phyloP scores from a whole-genome alignment of 1,140 invertebrate species.

The Achroia grisella region DNA sequence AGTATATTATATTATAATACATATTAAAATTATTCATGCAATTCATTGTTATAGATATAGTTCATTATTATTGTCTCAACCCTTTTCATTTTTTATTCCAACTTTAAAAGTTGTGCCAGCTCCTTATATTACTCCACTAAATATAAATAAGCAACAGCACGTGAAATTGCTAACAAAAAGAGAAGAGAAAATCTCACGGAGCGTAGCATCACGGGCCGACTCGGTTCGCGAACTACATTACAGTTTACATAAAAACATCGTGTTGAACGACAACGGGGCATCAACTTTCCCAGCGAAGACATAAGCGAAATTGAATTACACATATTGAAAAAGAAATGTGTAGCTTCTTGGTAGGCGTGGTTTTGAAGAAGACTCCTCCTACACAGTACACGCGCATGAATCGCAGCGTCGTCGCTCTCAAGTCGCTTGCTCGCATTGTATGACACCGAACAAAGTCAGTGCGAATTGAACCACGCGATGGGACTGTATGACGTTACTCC shows the following conservation, averaged over 20 bases:
- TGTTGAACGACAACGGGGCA: slow-evolving; percentile 70
- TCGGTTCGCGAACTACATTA: slow-evolving; percentile 68
- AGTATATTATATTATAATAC: too few species aligned
- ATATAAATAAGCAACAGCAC: slow-evolving; percentile 50
- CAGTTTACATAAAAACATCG: slow-evolving; percentile 73
- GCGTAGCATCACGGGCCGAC: slow-evolving; percentile 48
- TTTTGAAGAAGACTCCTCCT: slow-evolving; percentile 59
- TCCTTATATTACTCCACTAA: slow-evolving; percentile 43
- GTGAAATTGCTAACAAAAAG: slow-evolving; percentile 56
- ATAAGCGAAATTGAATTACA: slow-evolving; percentile 74
- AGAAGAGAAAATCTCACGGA: slow-evolving; percentile 53
- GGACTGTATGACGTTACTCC: slow-evolving; percentile 28
- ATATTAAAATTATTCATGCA: too few species aligned
- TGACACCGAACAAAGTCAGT: slow-evolving; percentile 40
- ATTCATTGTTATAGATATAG: too few species aligned
- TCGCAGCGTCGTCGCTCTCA: slow-evolving; percentile 33
- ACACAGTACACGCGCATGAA: slow-evolving; percentile 53
- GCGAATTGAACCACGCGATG: slow-evolving; percentile 23
- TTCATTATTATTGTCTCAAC: neutral
- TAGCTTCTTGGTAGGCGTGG: slow-evolving; percentile 71
- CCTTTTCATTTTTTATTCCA: neutral
- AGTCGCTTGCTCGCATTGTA: slow-evolving; percentile 29
- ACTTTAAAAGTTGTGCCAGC: slow-evolving; percentile 16
- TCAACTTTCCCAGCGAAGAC: slow-evolving; percentile 73
- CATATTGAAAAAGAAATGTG: slow-evolving; percentile 74